A percentile compares a stretch with the other conserved stretches of the same genome.
Evolutionary conservation across 2,888 invertebrate species (phyloP).

Genomic region (Unio delphinus): DNA sequence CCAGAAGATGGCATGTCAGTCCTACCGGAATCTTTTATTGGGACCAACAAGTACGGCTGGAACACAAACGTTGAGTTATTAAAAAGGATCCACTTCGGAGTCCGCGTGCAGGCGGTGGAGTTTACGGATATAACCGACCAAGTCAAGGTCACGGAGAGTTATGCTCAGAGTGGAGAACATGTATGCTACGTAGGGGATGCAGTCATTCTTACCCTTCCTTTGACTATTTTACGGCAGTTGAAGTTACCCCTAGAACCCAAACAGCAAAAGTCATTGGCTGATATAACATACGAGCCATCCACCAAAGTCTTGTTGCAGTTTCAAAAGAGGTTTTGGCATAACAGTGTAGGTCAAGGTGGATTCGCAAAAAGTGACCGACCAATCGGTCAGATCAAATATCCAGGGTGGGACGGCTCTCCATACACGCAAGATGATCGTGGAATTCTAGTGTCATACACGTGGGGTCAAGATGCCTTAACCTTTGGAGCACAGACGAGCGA

Average conservation of each 20-base stretch:
- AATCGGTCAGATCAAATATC: conserved; percentile 18
- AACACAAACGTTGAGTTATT: conserved; percentile 9
- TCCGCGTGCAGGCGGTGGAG: conserved; percentile 5
- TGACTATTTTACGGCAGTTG: conserved; percentile 26
- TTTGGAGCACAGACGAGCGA: conserved; percentile 17
- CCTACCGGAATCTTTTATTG: conserved; percentile 9
- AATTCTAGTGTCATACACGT: conserved; percentile 24
- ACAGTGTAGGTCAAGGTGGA: conserved; percentile 23
- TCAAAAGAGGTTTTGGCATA: conserved; percentile 27
- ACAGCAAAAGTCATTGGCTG: conserved; percentile 9
- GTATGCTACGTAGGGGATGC: conserved; percentile 16
- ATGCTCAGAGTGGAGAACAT: conserved; percentile 10
- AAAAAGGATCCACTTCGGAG: conserved; percentile 14
- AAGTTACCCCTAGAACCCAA: conserved; percentile 7
- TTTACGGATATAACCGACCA: not conserved
- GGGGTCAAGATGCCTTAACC: conserved; percentile 23
- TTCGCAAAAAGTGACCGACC: conserved; percentile 17
- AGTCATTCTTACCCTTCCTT: conserved; percentile 26
- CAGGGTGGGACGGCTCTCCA: conserved; percentile 11
- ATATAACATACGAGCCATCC: conserved; percentile 16
- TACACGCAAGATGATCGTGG: conserved; percentile 14
- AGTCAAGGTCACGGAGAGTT: conserved; percentile 13
- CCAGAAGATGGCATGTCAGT: conserved; percentile 21
- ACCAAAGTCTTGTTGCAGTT: conserved; percentile 30
- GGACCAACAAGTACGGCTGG: conserved; percentile 3